Percentiles rank a stretch among this genome's conserved stretches.
These are phyloP conservation scores for Drosophila dives DNA, from an alignment of 2,888 invertebrate species.

Conservation along the genomic window DNA sequence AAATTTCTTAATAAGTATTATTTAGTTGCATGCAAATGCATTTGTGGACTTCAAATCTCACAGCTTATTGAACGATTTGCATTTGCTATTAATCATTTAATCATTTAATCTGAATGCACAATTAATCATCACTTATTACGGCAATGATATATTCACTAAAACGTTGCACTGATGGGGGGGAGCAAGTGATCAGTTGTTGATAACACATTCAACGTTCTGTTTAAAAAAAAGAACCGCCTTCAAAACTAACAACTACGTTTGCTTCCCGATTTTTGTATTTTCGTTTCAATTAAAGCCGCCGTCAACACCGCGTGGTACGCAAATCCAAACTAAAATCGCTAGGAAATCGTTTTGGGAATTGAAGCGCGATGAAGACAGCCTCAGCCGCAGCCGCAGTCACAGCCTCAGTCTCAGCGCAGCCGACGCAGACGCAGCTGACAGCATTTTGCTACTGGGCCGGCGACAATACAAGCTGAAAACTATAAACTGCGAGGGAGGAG, in stretches of 20 bases:
- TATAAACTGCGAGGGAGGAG: slow-evolving; percentile 36
- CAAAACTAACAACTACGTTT: slow-evolving; percentile 39
- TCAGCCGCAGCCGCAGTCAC: slow-evolving; percentile 42
- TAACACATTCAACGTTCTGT: slow-evolving; percentile 25
- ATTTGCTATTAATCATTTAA: slow-evolving; percentile 35
- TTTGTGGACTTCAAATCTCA: slow-evolving; percentile 12
- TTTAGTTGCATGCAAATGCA: slow-evolving; percentile 10
- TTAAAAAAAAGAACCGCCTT: slow-evolving; percentile 42
- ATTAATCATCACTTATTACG: slow-evolving; percentile 33
- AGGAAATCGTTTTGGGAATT: slow-evolving; percentile 82
- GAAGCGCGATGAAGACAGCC: slow-evolving; percentile 78
- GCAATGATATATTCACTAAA: slow-evolving; percentile 23
- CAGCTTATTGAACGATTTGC: slow-evolving; percentile 33
- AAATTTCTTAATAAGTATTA: not conserved
- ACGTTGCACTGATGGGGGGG: not conserved
- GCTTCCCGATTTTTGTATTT: slow-evolving; percentile 46
- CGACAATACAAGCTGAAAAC: slow-evolving; percentile 40
- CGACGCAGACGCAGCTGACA: slow-evolving; percentile 39
- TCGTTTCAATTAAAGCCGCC: slow-evolving; percentile 80
- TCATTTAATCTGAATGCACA: slow-evolving; percentile 20
- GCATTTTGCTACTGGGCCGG: slow-evolving; percentile 37
- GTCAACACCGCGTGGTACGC: slow-evolving; percentile 83
- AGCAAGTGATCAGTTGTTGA: slow-evolving; percentile 5
- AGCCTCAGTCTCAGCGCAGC: slow-evolving; percentile 27
- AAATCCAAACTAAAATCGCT: slow-evolving; percentile 84